These are phyloP conservation scores for Heliangelus exortis DNA, from an alignment of 2,797 vertebrate genomes.

Conservation along the genomic window DNA sequence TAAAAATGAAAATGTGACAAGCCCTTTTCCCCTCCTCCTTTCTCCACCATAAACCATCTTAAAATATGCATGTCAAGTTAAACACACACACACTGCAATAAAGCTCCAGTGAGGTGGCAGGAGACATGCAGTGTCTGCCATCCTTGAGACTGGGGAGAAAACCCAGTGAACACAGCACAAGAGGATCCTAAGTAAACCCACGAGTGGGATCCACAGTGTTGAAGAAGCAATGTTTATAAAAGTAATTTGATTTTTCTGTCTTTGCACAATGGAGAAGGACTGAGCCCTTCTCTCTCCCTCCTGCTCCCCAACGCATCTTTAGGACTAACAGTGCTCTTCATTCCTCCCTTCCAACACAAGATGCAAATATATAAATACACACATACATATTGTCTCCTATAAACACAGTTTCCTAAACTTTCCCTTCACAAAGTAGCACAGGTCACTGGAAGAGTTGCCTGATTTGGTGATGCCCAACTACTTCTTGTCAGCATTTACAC, in stretches of 20 bases:
- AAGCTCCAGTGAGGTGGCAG: neutral
- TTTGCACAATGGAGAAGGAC: neutral
- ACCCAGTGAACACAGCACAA: neutral
- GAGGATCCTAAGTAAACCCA: neutral
- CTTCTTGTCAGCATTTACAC: neutral
- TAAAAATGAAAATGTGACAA: neutral
- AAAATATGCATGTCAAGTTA: neutral
- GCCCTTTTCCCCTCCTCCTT: neutral
- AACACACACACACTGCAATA: neutral
- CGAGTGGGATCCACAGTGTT: neutral
- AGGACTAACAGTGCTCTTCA: neutral
- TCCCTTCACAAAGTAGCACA: neutral
- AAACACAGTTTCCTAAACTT: constrained; percentile 17
- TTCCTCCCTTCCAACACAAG: neutral
- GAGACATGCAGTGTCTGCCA: neutral
- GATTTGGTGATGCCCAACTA: neutral
- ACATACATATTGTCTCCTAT: neutral
- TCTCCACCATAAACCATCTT: neutral
- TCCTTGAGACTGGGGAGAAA: neutral
- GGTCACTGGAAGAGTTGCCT: constrained; percentile 24
- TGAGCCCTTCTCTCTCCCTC: neutral
- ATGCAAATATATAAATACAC: constrained; percentile 12
- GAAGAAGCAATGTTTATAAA: neutral
- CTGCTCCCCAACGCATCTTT: neutral
- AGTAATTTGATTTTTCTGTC: neutral